These are phyloP conservation scores for Chrosomus eos DNA, from an alignment of 2,797 vertebrate species.

Conservation along the genomic window DNA sequence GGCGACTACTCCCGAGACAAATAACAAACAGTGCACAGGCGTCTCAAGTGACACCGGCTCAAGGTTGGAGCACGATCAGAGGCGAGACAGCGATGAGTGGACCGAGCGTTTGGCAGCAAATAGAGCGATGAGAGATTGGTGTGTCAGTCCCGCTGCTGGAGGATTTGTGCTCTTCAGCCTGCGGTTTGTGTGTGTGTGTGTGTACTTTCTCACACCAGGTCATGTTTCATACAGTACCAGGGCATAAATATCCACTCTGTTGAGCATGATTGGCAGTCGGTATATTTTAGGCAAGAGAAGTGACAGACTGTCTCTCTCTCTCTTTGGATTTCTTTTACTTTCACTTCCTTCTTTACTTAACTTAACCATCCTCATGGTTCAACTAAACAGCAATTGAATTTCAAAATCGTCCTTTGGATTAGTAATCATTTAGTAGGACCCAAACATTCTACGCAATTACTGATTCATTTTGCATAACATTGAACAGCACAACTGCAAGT, in stretches of 20 bases:
- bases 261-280: slow-evolving; percentile 18
- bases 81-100: slow-evolving; percentile 24
- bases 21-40: neutral
- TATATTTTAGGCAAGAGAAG: slow-evolving; percentile 5
- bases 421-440: neutral
- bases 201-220: neutral
- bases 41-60: neutral
- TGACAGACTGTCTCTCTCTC: neutral
- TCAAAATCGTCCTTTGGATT: neutral
- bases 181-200: neutral
- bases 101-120: neutral
- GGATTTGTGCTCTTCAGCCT: slow-evolving; percentile 30
- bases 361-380: neutral
- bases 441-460: neutral
- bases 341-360: neutral
- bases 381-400: neutral
- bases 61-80: slow-evolving; percentile 35
- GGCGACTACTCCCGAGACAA: neutral
- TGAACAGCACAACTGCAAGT: neutral
- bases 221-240: slow-evolving; percentile 27
- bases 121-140: slow-evolving; percentile 15
- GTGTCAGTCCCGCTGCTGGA: slow-evolving; percentile 3
- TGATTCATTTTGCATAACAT: neutral
- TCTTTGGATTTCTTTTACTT: neutral
- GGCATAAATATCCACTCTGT: slow-evolving; percentile 28